phyloP scores from a whole-genome alignment of 2,888 invertebrate species.

The Reticulitermes lucifugus region DNA sequence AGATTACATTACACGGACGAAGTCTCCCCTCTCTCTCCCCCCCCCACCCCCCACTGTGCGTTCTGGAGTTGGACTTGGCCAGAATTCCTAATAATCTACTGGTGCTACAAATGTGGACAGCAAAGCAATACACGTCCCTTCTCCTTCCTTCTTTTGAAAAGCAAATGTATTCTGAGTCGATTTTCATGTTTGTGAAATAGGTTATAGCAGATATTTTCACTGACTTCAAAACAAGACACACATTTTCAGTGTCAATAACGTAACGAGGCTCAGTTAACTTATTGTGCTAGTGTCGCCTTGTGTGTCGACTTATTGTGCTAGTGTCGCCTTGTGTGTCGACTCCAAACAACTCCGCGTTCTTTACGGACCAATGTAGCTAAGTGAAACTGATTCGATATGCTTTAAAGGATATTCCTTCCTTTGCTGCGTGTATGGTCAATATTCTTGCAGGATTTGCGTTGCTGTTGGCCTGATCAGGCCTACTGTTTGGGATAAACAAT shows the following conservation, averaged over 20 bases:
- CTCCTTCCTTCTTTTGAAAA: background rate
- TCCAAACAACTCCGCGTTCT: no score
- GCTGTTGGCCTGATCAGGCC: no score
- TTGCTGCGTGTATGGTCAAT: no score
- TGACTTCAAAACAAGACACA: background rate
- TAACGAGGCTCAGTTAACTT: background rate
- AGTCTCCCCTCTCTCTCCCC: background rate
- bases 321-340: no score
- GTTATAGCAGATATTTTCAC: background rate
- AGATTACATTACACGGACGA: background rate
- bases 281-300: no score
- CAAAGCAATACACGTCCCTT: background rate
- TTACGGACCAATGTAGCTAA: no score
- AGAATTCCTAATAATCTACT: background rate
- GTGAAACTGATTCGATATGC: no score
- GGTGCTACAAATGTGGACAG: background rate
- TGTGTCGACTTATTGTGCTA: no score
- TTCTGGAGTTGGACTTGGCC: background rate
- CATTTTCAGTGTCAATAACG: background rate
- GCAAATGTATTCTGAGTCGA: background rate
- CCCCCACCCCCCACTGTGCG: background rate
- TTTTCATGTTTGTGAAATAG: background rate
- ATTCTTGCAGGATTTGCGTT: no score
- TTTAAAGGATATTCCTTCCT: no score
- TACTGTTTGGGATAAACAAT: no score